phyloP scores from a whole-genome alignment of 2,888 invertebrate species.

The Stenodera caucasica region DNA sequence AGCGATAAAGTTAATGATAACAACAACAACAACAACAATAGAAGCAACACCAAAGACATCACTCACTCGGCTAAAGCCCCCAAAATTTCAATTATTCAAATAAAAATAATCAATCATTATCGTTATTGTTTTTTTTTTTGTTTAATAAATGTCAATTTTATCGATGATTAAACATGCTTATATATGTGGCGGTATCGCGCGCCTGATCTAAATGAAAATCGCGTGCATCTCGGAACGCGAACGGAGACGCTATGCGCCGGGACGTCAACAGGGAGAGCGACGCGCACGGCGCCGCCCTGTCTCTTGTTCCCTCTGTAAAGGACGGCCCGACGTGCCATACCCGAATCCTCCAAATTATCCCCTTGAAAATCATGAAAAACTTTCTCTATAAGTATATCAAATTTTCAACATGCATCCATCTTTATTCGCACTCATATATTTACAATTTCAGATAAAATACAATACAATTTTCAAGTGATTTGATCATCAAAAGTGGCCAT shows the following conservation, averaged over 20 bases:
- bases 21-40: background rate
- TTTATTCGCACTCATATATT: too few species aligned
- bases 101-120: too few species aligned
- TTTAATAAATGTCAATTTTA: background rate
- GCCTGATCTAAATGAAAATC: slow-evolving; percentile 53
- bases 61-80: background rate
- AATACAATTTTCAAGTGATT: background rate
- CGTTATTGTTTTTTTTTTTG: background rate
- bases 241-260: slow-evolving; percentile 46
- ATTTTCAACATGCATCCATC: too few species aligned
- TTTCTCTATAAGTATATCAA: background rate
- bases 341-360: background rate
- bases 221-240: slow-evolving; percentile 56
- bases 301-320: slow-evolving; percentile 42
- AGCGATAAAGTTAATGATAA: background rate
- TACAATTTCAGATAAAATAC: background rate
- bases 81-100: too few species aligned
- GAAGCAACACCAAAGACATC: background rate
- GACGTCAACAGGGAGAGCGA: slow-evolving; percentile 50
- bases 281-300: slow-evolving; percentile 54
- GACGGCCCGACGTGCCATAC: slow-evolving; percentile 25
- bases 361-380: background rate
- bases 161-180: slow-evolving; percentile 8
- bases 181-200: slow-evolving; percentile 23
- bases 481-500: too few species aligned